Percentiles rank a stretch among this genome's conserved stretches.
These are phyloP conservation scores for Calycopis cecrops DNA, from an alignment of 1,140 invertebrate species.

Conservation along the genomic window DNA sequence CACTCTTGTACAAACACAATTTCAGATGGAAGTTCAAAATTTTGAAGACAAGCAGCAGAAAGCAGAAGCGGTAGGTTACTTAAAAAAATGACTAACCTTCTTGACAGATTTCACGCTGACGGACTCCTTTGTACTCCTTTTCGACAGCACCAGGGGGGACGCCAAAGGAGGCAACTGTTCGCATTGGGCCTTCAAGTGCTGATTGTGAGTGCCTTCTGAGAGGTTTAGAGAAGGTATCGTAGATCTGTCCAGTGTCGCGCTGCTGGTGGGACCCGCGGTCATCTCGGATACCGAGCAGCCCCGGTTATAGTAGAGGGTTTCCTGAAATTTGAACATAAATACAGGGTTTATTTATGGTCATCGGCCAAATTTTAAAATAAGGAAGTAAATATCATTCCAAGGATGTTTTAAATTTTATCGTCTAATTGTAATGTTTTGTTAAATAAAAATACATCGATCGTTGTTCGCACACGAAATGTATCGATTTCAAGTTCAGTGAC, in stretches of 20 bases:
- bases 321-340: slow-evolving; percentile 34
- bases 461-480: too few species aligned
- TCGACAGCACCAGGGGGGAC: slow-evolving; percentile 54
- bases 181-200: slow-evolving; percentile 49
- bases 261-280: slow-evolving; percentile 48
- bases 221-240: slow-evolving; percentile 55
- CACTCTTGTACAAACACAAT: too few species aligned
- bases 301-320: slow-evolving; percentile 71
- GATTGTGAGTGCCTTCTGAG: slow-evolving; percentile 45
- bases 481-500: too few species aligned
- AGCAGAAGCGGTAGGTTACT: too few species aligned
- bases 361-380: too few species aligned
- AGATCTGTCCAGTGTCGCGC: slow-evolving; percentile 49
- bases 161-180: slow-evolving; percentile 65
- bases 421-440: too few species aligned
- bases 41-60: too few species aligned
- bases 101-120: slow-evolving; percentile 39
- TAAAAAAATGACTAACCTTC: slow-evolving; percentile 37
- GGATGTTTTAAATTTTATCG: too few species aligned
- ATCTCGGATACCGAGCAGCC: slow-evolving; percentile 69
- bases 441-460: too few species aligned
- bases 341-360: not conserved
- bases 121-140: slow-evolving; percentile 44
- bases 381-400: too few species aligned
- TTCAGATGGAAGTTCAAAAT: too few species aligned